These are phyloP conservation scores for Hydrocynus forskahlii DNA, from an alignment of 2,797 vertebrate genomes.

Conservation along the genomic window DNA sequence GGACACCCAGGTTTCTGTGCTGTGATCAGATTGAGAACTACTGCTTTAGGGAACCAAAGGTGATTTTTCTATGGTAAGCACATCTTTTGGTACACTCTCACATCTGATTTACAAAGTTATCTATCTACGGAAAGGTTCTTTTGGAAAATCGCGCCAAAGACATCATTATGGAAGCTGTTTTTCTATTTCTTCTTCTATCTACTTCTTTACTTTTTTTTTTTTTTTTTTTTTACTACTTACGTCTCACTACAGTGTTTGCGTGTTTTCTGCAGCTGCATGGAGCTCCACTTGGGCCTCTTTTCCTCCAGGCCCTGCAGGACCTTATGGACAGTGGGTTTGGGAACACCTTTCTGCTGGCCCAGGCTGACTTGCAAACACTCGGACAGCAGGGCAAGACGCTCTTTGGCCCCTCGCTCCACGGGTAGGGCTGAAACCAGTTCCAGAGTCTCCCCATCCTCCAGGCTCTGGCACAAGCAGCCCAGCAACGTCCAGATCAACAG, in stretches of 20 bases:
- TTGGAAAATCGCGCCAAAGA: background rate
- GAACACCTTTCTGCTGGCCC: conserved; percentile 81
- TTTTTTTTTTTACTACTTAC: conserved; percentile 21
- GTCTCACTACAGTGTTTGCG: conserved; percentile 87
- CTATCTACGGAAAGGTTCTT: background rate
- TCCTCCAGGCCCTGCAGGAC: conserved; percentile 88
- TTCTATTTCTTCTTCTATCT: no score
- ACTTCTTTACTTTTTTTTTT: no score
- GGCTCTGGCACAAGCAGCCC: conserved; percentile 85
- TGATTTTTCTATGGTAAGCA: background rate
- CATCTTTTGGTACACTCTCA: no score
- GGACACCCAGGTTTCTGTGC: no score
- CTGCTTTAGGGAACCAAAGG: background rate
- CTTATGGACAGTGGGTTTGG: conserved; percentile 84
- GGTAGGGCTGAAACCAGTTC: conserved; percentile 83
- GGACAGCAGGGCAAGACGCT: conserved; percentile 84
- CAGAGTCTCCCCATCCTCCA: conserved; percentile 85
- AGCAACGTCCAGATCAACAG: conserved; percentile 90
- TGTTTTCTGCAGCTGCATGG: conserved; percentile 87
- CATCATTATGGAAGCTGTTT: no score
- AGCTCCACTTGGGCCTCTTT: conserved; percentile 88
- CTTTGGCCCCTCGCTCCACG: conserved; percentile 85
- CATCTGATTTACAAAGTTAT: background rate
- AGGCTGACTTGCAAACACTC: conserved; percentile 86
- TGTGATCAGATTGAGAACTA: no score